Evolutionary conservation across 1,140 invertebrate genomes (phyloP).

Genomic region (Drosophila ohnishii): DNA sequence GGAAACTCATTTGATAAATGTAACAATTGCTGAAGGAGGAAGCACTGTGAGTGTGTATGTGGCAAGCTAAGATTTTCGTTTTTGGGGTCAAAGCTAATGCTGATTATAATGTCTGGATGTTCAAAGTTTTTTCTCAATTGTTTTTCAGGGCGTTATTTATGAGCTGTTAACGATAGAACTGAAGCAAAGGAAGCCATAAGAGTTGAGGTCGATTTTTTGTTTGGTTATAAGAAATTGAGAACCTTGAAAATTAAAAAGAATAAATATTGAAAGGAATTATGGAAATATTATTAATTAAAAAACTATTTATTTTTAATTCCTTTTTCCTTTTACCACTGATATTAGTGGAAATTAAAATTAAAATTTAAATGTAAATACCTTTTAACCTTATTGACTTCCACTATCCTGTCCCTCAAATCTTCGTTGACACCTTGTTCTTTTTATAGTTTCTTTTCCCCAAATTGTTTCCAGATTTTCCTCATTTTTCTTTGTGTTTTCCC

Average conservation of each 20-base stretch:
- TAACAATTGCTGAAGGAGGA: conserved; percentile 45
- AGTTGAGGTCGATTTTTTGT: background rate
- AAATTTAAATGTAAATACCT: background rate
- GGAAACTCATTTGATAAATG: conserved; percentile 62
- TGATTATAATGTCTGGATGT: conserved; percentile 38
- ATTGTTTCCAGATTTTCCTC: background rate
- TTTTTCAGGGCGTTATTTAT: conserved; percentile 43
- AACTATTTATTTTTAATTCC: too few species aligned
- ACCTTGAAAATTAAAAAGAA: background rate
- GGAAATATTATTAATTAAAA: too few species aligned
- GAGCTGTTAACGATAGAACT: conserved; percentile 35
- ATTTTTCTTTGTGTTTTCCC: background rate
- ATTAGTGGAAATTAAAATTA: background rate
- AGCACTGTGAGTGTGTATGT: conserved; percentile 44
- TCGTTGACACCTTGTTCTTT: conserved; percentile 1
- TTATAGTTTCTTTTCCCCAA: background rate
- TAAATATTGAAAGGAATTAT: background rate
- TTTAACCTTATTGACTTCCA: background rate
- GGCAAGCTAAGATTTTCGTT: conserved; percentile 51
- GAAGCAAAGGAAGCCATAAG: background rate
- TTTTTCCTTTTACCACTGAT: background rate
- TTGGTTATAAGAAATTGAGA: background rate
- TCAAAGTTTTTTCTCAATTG: conserved; percentile 28
- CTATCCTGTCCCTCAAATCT: background rate
- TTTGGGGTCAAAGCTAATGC: conserved; percentile 74